Evolutionary conservation across 2,113 vertebrate genomes (phyloP).

Genomic region (Tragelaphus strepsiceros): DNA sequence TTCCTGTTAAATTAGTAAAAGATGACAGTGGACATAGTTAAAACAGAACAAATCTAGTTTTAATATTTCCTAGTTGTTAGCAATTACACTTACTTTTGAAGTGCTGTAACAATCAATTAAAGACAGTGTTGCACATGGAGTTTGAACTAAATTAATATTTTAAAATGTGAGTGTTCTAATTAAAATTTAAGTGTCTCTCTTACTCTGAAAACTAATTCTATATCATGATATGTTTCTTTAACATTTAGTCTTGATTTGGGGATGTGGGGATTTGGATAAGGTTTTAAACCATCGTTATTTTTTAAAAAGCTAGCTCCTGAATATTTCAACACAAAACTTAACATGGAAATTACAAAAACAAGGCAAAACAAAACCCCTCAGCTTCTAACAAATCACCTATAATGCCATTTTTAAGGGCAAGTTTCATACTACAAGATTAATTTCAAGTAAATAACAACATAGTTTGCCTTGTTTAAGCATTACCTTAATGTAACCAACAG

Average conservation of each 20-base stretch:
- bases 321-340: constrained; percentile 64
- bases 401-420: constrained; percentile 3
- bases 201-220: constrained; percentile 77
- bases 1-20: constrained; percentile 93
- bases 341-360: constrained; percentile 44
- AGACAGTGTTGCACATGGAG: constrained; percentile 76
- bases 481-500: constrained; percentile 61
- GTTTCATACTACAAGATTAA: constrained; percentile 17
- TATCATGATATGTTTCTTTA: constrained; percentile 72
- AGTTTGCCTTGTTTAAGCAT: constrained; percentile 44
- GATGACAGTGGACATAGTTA: constrained; percentile 83
- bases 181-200: constrained; percentile 78
- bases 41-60: constrained; percentile 85
- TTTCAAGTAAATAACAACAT: constrained; percentile 49
- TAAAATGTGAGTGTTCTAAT: constrained; percentile 78
- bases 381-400: constrained; percentile 58
- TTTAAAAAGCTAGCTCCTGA: constrained; percentile 45
- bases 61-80: constrained; percentile 86
- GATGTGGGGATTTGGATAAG: constrained; percentile 45
- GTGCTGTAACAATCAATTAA: constrained; percentile 82
- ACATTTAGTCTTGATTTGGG: constrained; percentile 70
- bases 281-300: constrained; percentile 41
- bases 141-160: constrained; percentile 75
- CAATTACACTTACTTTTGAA: constrained; percentile 84
- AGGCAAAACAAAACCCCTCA: neutral